Conservation (phyloP, 2,797 vertebrate species). For the Ctenopoma kingsleyae region DNA sequence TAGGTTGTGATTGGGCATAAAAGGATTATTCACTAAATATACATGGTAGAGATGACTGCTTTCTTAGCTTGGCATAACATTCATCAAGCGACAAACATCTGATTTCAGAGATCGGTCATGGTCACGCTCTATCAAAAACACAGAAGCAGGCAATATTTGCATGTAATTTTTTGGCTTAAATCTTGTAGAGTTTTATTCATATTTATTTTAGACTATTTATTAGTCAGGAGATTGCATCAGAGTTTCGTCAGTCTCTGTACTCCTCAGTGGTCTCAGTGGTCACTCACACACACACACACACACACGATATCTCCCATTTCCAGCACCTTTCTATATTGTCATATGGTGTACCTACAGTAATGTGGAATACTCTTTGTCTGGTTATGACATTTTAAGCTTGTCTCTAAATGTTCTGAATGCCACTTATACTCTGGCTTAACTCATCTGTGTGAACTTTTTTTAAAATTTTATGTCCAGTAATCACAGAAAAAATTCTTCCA, state of each 20-base stretch:
- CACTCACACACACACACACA: too few species aligned
- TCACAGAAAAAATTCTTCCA: conserved; percentile 59
- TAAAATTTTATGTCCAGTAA: conserved; percentile 72
- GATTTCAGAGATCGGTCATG: too few species aligned
- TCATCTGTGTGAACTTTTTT: conserved; percentile 59
- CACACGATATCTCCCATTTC: neutral
- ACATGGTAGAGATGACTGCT: too few species aligned
- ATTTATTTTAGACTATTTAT: neutral
- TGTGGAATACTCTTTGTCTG: conserved; percentile 27
- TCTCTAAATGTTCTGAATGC: conserved; percentile 30
- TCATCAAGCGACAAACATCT: too few species aligned
- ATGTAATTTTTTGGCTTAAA: too few species aligned
- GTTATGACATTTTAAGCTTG: conserved; percentile 29
- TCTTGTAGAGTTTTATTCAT: too few species aligned
- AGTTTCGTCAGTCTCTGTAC: neutral
- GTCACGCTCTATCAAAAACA: too few species aligned
- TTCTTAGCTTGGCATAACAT: too few species aligned
- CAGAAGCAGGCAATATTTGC: too few species aligned
- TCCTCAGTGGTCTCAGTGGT: neutral
- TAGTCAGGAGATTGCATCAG: conserved; percentile 1
- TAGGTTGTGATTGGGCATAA: too few species aligned
- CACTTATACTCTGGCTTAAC: conserved; percentile 32
- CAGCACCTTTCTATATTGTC: conserved; percentile 2
- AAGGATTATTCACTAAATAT: too few species aligned
- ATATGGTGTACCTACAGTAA: conserved; percentile 10